Evolutionary conservation across 2,797 vertebrate species (phyloP).

Genomic region (Argya squamiceps): DNA sequence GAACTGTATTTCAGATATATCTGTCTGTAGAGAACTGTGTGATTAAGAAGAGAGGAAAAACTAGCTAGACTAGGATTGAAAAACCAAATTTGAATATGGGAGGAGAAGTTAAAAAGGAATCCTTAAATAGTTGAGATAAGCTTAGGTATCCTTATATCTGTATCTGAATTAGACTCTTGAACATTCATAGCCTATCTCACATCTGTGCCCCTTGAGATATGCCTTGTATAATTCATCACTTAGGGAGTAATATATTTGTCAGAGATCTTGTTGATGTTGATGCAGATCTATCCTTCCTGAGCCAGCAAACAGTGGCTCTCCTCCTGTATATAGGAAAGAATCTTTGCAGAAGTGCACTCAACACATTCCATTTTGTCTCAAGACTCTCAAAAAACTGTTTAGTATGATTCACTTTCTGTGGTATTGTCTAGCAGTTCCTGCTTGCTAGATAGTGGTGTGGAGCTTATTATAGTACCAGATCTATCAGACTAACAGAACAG

Average conservation of each 20-base stretch:
- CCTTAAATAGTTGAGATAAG: conserved; percentile 55
- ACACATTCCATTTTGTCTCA: not conserved
- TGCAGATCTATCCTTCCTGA: not conserved
- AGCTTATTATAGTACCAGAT: not conserved
- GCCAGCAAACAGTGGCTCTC: not conserved
- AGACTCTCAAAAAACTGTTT: not conserved
- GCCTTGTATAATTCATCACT: conserved; percentile 5
- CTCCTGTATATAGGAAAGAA: not conserved
- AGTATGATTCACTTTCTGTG: not conserved
- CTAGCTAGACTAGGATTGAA: conserved; percentile 35
- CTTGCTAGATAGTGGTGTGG: not conserved
- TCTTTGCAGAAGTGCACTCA: not conserved
- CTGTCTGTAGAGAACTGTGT: not conserved
- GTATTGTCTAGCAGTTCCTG: not conserved
- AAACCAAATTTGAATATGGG: conserved; percentile 31
- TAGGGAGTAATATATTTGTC: not conserved
- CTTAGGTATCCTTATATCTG: conserved; percentile 26
- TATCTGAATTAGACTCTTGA: conserved; percentile 37
- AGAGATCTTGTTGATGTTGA: not conserved
- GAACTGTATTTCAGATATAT: not conserved
- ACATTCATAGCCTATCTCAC: conserved; percentile 35
- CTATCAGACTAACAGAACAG: not conserved
- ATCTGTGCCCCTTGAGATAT: conserved; percentile 39
- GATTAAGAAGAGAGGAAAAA: conserved; percentile 47
- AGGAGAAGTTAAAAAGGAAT: conserved; percentile 54